Evolutionary conservation across 2,113 vertebrate genomes (phyloP), one percentile per base, ranked within the genome.

Genomic region (Uria aalge): DNA sequence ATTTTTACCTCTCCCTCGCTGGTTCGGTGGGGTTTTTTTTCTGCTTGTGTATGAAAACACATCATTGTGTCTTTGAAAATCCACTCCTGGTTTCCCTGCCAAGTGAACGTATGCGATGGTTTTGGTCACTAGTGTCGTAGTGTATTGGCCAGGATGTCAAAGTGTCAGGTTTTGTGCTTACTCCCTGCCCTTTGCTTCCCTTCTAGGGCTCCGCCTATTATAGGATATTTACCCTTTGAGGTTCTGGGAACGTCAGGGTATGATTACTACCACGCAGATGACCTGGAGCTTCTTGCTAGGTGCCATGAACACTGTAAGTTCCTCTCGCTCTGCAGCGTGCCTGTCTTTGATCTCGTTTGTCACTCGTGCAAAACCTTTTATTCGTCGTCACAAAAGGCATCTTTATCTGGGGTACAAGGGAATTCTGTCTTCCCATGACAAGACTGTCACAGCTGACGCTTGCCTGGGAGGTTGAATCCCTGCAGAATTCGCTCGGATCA

Each of bases 181-280:
- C 57, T 81, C 73, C 32, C 73, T 93, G 78, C 73, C 66, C 90
- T 83, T 47, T 96, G 92, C 79, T 96, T 97, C 96, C 89, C 64
- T 97, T 91, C 81, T 94, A 99, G 98, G 96, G 98, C 98, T 75
- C 98, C 98, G 22, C 98, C 99, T 57, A 99, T 99, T 92, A 99
- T 99, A 40, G 98, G 99, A 52, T 99, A 99, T 96, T 98, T 99
- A 95, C 99, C 98, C n/a, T 99, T 99, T 73, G 98, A 99, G 96
- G 99, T 99, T 90, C 98, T 99, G 86, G 99, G 99, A 86, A 99
- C 99, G 0, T 99, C 98, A 57, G 98, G 99, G 24, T 99, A 99
- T 71, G 99, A 99, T 98, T 99, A 99, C 97, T 99, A 99, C 97
- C 99, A 99, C 27, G 99, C 99, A 71, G 98, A 99, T 78, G 98